Base-by-base conservation (phyloP, 2,113 vertebrate species). In the Nycticorax nycticorax region DNA sequence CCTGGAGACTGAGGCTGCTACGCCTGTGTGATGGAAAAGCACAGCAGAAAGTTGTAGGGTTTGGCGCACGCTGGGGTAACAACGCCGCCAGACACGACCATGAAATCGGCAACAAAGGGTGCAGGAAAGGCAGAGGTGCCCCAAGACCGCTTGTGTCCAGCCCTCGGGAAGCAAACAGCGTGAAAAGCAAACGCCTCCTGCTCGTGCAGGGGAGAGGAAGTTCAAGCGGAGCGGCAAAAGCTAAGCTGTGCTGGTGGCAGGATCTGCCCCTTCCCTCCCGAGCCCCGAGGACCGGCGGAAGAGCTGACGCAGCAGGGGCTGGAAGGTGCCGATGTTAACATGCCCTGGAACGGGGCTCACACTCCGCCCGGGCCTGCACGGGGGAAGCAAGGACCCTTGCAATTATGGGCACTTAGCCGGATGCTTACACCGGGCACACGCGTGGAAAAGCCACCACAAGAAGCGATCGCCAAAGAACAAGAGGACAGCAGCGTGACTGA, bases 1-100 rank as follows among this genome's bases (percentile, higher is more conserved):
- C 94, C 89, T 93, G 30, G 91, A 92, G 88, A 95, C 95, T 16
- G 91, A 18, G 69, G 81, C 78, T 41, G 78, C 81, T 33, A 56
- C 0, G 23, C 47, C 81, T 4, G 8, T 76, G 14, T 0, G 3
- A 35, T 3, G 39, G 88, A 56, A 32, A 33, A 64, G 15, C 88
- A 47, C 67, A 43, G 47, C 48, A 75, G 6, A 10, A 53, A 50
- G 53, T 10, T n/a, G 37, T 24, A 39, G 47, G 76, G 75, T 7
- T 60, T 52, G 94, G 74, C n/a, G 8, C 77, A 39, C 0, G 45
- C 59, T 18, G 63, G 32, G 68, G 67, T 37, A 8, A 68, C 91
- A 74, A 8, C 12, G 1, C 79, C 50, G 77, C 75, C 94, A 81
- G 91, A 86, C 76, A 1, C 3, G 62, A 64, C 85, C 57, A 1